Evolutionary conservation across 64 coral and sea anemone genomes (phyloP).

Genomic region (Orbicella faveolata): DNA sequence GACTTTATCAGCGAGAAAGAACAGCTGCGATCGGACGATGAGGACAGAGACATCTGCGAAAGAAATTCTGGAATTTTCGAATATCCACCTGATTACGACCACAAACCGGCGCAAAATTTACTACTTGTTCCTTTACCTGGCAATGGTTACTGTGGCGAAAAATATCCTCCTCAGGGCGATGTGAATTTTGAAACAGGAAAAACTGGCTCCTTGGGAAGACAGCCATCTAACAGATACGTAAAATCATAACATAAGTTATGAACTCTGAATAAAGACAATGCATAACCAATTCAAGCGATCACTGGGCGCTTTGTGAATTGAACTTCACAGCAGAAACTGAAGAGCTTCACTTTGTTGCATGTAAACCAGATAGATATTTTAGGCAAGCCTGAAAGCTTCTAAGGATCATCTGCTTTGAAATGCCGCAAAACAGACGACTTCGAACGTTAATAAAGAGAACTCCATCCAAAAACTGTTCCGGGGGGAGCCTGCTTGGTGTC

Average conservation of each 20-base stretch:
- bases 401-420: too few relatives aligned
- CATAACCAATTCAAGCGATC: background rate
- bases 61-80: slow-evolving; percentile 79
- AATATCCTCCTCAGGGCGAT: slow-evolving; percentile 35
- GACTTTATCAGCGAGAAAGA: slow-evolving; percentile 80
- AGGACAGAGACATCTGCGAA: slow-evolving; percentile 84
- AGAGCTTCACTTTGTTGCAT: too few relatives aligned
- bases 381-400: too few relatives aligned
- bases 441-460: too few relatives aligned
- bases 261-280: background rate
- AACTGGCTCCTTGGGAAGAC: slow-evolving; percentile 41
- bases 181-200: slow-evolving; percentile 34
- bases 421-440: too few relatives aligned
- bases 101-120: slow-evolving; percentile 34
- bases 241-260: background rate
- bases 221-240: slow-evolving; percentile 72
- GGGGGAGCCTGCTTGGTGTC: too few relatives aligned
- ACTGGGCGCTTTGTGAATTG: background rate
- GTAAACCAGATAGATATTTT: too few relatives aligned
- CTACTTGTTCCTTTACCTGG: slow-evolving; percentile 17
- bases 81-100: slow-evolving; percentile 44
- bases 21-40: slow-evolving; percentile 59
- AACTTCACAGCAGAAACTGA: background rate
- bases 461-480: too few relatives aligned
- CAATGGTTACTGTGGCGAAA: slow-evolving; percentile 51